These are phyloP conservation scores for Heliornis fulica DNA, from an alignment of 2,113 vertebrate species.

Conservation along the genomic window DNA sequence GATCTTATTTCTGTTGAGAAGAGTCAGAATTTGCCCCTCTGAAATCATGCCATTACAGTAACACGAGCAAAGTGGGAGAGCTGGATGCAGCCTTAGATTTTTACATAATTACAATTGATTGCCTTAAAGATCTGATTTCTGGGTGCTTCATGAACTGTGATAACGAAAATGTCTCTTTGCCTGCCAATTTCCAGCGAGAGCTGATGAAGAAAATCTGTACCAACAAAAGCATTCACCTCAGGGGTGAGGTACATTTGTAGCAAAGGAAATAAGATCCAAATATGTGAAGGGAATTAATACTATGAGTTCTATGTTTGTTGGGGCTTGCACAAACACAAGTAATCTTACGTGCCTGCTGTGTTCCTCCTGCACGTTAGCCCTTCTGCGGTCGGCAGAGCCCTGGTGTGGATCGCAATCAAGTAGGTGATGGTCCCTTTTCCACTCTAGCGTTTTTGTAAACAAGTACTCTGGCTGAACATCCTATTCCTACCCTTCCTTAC, in stretches of 20 bases:
- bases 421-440: background rate
- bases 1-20: background rate
- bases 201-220: slow-evolving; percentile 16
- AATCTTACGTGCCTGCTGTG: background rate
- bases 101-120: slow-evolving; percentile 28
- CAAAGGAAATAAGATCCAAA: background rate
- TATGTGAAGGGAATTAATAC: background rate
- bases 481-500: background rate
- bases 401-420: background rate
- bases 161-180: background rate
- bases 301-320: background rate
- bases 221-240: background rate
- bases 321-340: background rate
- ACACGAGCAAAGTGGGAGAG: background rate
- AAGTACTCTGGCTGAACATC: background rate
- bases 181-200: slow-evolving; percentile 21
- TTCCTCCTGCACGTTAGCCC: background rate
- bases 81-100: background rate
- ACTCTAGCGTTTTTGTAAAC: background rate
- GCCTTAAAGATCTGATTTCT: slow-evolving; percentile 34
- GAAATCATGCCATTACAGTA: background rate
- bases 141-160: slow-evolving; percentile 4
- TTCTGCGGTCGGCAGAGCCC: background rate
- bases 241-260: background rate
- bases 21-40: background rate